Base-by-base conservation (phyloP, 2,888 invertebrate genomes). In the Venusia cambrica region DNA sequence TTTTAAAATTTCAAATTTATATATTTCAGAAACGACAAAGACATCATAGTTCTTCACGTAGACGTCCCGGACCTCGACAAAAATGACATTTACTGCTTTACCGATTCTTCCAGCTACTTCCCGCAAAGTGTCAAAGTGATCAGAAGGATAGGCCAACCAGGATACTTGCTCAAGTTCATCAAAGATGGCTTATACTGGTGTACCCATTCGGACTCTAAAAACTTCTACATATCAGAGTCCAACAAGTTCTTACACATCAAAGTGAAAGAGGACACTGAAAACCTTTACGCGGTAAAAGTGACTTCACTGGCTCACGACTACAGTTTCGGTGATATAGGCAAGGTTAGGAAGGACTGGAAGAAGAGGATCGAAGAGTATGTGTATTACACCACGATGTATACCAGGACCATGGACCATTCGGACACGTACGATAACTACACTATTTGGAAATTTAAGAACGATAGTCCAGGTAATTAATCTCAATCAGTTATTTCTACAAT, bases 101-200 rank as follows among this genome's bases (percentile, higher is more conserved):
- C 85, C 3, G 87, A 88, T 32, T 74, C 87, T 0, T 45, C 56
- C 2, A 54, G 45, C 4, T 74, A 67, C 39, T 63, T 60, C 12
- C 80, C 83, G 0, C 59, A 53, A 0, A 44, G 43, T 28, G 69
- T 81, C 1, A 62, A 11, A 0, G n/a, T 37, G 4, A 62, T 9
- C 21, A 21, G 13, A 6, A 16, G 22, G 1, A 35, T 53, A 65
- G 9, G 51, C 50, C 17, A 50, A 55, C 5, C 52, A 54, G 1
- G 48, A 2, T 70, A 66, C 18, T 38, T 66, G 2, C 49, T 84
- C 0, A 67, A 58, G 27, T 67, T 76, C 0, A 55, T 57, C 5
- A 48, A 47, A 1, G 71, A 85, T 27, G 88, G 88, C 3, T 78
- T 79, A 48, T 88, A 87, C 38, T 87, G 87, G 87, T 88, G 88